phyloP scores from a whole-genome alignment of 53 echinoderm and acorn worm genomes.

The Paelopatides confundens region DNA sequence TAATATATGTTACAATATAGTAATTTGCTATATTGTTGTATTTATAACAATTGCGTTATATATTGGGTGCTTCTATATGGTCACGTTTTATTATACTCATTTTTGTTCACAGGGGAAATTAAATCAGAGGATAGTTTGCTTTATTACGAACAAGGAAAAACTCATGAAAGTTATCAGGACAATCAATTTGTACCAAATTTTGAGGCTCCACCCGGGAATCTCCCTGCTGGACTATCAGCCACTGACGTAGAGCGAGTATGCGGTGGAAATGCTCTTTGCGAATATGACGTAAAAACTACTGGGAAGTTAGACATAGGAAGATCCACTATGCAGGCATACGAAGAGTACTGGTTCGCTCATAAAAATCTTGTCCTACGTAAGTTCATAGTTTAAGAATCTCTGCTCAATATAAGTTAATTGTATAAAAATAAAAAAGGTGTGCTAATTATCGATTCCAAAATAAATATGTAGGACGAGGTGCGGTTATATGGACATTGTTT shows the following conservation, averaged over 20 bases:
- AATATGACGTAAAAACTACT: slow-evolving; percentile 66
- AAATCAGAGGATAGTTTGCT: slow-evolving; percentile 46
- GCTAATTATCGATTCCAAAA: too few species aligned
- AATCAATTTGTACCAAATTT: slow-evolving; percentile 75
- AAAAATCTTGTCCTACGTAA: slow-evolving; percentile 57
- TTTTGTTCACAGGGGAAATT: slow-evolving; percentile 73
- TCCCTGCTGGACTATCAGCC: slow-evolving; percentile 48
- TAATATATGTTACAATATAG: too few species aligned
- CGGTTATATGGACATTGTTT: too few species aligned
- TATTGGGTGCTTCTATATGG: too few species aligned
- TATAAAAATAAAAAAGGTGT: too few species aligned
- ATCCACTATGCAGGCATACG: slow-evolving; percentile 71
- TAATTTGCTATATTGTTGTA: too few species aligned
- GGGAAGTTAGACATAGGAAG: slow-evolving; percentile 65
- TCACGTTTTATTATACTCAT: too few species aligned
- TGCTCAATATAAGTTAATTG: too few species aligned
- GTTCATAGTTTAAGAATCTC: slow-evolving; percentile 30
- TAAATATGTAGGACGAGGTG: too few species aligned
- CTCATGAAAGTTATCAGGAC: slow-evolving; percentile 80
- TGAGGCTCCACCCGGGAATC: slow-evolving; percentile 56
- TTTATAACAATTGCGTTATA: too few species aligned
- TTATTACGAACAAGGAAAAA: slow-evolving; percentile 58
- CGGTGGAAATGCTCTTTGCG: slow-evolving; percentile 60
- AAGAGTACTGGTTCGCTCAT: slow-evolving; percentile 63
- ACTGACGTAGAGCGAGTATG: slow-evolving; percentile 60